Percentiles rank a stretch among this genome's conserved stretches.
phyloP scores from a whole-genome alignment of 2,797 vertebrate genomes.

The Mormyrus hasselquistii region DNA sequence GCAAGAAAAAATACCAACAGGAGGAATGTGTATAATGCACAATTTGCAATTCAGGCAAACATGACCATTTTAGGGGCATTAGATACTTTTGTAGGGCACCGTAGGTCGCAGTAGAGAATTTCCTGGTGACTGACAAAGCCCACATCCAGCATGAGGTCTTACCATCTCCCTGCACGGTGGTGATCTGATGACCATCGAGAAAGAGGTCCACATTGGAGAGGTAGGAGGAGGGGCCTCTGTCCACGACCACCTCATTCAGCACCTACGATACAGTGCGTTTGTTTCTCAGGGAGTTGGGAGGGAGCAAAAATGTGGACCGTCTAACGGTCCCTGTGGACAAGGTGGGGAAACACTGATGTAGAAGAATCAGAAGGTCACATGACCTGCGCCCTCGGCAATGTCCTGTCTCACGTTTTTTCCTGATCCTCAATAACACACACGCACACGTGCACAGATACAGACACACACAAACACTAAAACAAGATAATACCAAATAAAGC shows the following conservation, averaged over 20 bases:
- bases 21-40: background rate
- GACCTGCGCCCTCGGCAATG: background rate
- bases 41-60: background rate
- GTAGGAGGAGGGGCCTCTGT: conserved; percentile 72
- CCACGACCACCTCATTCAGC: conserved; percentile 73
- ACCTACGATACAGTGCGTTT: conserved; percentile 46
- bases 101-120: background rate
- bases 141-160: conserved; percentile 13
- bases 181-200: conserved; percentile 71
- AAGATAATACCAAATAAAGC: background rate
- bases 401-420: background rate
- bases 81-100: background rate
- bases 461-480: background rate
- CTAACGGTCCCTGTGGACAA: background rate
- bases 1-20: background rate
- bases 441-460: background rate
- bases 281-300: background rate
- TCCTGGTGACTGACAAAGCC: background rate
- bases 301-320: background rate
- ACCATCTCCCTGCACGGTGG: conserved; percentile 75
- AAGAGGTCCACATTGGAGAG: conserved; percentile 74
- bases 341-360: background rate
- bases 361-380: background rate
- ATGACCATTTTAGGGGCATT: background rate
- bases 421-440: background rate